phyloP scores from a whole-genome alignment of 1,140 invertebrate species.

The Hesperophylax magnus region DNA sequence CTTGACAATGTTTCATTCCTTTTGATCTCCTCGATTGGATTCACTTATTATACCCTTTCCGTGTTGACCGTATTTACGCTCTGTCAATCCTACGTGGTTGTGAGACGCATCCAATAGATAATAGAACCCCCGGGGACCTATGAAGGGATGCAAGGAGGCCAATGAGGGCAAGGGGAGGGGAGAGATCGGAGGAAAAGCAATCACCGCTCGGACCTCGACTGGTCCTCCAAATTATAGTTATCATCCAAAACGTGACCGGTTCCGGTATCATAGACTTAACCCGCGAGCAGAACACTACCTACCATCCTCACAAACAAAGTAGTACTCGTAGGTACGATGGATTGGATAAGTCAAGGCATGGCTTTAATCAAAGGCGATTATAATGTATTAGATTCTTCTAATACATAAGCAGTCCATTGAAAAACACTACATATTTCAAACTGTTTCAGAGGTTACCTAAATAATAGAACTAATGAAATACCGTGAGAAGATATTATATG shows the following conservation, averaged over 20 bases:
- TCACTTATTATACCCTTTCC: neutral
- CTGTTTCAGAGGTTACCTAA: neutral
- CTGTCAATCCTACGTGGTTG: neutral
- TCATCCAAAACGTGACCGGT: conserved; percentile 47
- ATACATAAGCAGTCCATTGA: too few relatives aligned
- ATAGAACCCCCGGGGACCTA: conserved; percentile 32
- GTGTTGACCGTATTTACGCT: conserved; percentile 8
- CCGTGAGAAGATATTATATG: neutral
- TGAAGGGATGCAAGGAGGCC: conserved; percentile 30
- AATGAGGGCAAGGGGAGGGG: neutral
- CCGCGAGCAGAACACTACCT: neutral
- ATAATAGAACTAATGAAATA: neutral
- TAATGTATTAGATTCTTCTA: too few relatives aligned
- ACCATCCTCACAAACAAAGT: neutral
- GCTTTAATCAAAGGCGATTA: neutral
- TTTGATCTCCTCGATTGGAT: neutral
- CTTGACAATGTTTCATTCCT: conserved; percentile 2
- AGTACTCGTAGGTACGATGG: neutral
- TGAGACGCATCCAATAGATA: conserved; percentile 34
- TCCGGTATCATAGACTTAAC: conserved; percentile 32
- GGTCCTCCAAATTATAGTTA: conserved; percentile 47
- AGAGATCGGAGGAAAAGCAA: conserved; percentile 43
- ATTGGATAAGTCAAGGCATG: neutral
- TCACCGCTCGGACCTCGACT: conserved; percentile 26
- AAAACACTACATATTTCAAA: too few relatives aligned